Conservation (phyloP, 2,113 vertebrate genomes). For the Trematomus loennbergii region DNA sequence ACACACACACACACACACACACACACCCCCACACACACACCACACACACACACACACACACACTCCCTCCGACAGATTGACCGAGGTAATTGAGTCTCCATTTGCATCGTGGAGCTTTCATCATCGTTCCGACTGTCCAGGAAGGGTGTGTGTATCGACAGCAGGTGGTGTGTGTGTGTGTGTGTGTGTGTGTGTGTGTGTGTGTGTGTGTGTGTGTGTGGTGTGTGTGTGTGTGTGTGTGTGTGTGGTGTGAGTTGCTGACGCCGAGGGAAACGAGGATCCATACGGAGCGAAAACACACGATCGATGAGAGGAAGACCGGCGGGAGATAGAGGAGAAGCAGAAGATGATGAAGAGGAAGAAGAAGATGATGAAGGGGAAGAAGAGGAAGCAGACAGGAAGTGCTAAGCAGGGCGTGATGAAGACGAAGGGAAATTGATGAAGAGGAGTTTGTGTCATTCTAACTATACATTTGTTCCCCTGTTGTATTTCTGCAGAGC, state of each 20-base stretch:
- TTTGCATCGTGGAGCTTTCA: slow-evolving; percentile 89
- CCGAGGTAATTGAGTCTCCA: slow-evolving; percentile 93
- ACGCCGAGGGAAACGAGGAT: slow-evolving; percentile 41
- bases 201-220: slow-evolving; percentile 21
- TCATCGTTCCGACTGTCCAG: slow-evolving; percentile 64
- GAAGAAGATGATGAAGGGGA: slow-evolving; percentile 23
- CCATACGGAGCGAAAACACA: slow-evolving; percentile 37
- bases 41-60: slow-evolving; percentile 38
- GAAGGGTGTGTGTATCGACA: slow-evolving; percentile 61
- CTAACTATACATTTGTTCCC: no score
- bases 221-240: slow-evolving; percentile 2
- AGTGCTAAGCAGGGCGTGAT: slow-evolving; percentile 1
- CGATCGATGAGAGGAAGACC: slow-evolving; percentile 25
- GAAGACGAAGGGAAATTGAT: not conserved
- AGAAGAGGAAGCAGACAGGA: slow-evolving; percentile 2
- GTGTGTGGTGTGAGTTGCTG: slow-evolving; percentile 60
- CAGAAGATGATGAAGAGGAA: slow-evolving; percentile 17
- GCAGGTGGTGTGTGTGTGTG: slow-evolving; percentile 54
- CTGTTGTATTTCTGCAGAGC: not conserved
- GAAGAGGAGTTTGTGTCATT: no score
- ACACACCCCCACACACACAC: slow-evolving; percentile 50
- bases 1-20: slow-evolving; percentile 41
- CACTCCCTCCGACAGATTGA: slow-evolving; percentile 92
- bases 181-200: slow-evolving; percentile 14
- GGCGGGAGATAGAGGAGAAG: slow-evolving; percentile 36